Percentiles rank a stretch among this genome's conserved stretches.
Evolutionary conservation across 2,113 vertebrate species (phyloP).

Genomic region (Dipodomys spectabilis): DNA sequence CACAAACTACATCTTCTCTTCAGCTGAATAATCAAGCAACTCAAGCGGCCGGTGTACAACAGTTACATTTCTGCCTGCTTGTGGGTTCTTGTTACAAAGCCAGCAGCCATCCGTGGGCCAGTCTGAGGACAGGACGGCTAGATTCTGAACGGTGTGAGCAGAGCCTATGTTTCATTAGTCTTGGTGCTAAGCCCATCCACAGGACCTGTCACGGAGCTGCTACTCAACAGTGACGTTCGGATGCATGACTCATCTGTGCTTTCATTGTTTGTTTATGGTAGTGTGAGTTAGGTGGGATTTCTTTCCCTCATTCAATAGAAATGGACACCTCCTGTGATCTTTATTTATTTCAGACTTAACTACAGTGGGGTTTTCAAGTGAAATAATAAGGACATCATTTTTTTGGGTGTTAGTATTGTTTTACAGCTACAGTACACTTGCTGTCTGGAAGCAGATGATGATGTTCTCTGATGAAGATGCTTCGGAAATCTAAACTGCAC

Average conservation of each 20-base stretch:
- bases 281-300: not conserved
- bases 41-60: not conserved
- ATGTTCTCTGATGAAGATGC: not conserved
- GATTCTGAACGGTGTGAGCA: not conserved
- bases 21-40: slow-evolving; percentile 29
- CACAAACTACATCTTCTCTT: not conserved
- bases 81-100: no score
- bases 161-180: not conserved
- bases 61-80: not conserved
- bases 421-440: not conserved
- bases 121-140: not conserved
- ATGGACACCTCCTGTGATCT: not conserved
- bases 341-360: slow-evolving; percentile 41
- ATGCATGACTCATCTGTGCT: not conserved
- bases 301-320: slow-evolving; percentile 14
- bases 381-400: slow-evolving; percentile 11
- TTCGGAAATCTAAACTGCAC: not conserved
- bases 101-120: no score
- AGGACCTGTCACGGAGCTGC: not conserved
- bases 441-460: not conserved
- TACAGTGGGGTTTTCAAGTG: not conserved
- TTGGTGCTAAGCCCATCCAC: not conserved
- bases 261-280: slow-evolving; percentile 13
- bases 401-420: not conserved
- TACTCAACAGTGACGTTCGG: not conserved